Conservation (phyloP, 2,888 invertebrate species). For the Philonicus albiceps region DNA sequence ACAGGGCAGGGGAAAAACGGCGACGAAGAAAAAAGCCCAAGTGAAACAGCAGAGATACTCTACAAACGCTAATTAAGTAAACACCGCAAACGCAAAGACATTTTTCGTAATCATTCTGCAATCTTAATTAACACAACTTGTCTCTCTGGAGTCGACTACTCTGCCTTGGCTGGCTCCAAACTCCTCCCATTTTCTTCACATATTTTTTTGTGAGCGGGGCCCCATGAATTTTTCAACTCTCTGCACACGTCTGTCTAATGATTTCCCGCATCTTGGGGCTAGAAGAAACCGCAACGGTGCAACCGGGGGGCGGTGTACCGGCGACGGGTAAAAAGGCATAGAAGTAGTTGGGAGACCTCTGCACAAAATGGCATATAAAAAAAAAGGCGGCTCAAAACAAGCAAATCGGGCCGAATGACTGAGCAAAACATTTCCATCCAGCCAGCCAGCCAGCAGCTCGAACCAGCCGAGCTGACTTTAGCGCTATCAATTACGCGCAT, state of each 20-base stretch:
- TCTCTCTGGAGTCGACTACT: slow-evolving; percentile 11
- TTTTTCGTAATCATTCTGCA: slow-evolving; percentile 43
- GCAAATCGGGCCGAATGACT: neutral
- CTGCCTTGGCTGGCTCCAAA: neutral
- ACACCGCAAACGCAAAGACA: slow-evolving; percentile 39
- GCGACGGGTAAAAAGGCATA: neutral
- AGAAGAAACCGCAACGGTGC: neutral
- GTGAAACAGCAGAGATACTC: slow-evolving; percentile 37
- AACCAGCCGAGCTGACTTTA: neutral
- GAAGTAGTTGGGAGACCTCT: neutral
- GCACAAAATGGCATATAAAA: neutral
- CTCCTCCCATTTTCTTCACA: slow-evolving; percentile 41
- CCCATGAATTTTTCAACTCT: neutral
- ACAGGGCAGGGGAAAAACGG: neutral
- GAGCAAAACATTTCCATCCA: neutral
- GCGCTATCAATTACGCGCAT: slow-evolving; percentile 42
- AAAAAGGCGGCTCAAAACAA: neutral
- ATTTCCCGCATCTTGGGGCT: neutral
- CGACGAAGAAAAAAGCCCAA: neutral
- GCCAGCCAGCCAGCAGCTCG: neutral
- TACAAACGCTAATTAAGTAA: slow-evolving; percentile 42
- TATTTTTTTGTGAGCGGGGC: neutral
- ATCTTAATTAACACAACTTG: slow-evolving; percentile 43
- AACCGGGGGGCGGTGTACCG: neutral
- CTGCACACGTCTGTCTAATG: slow-evolving; percentile 29